A percentile compares a stretch with the other conserved stretches of the same genome.
These are phyloP conservation scores for Cryptophagus acutangulus DNA, from an alignment of 2,888 invertebrate genomes.

Conservation along the genomic window DNA sequence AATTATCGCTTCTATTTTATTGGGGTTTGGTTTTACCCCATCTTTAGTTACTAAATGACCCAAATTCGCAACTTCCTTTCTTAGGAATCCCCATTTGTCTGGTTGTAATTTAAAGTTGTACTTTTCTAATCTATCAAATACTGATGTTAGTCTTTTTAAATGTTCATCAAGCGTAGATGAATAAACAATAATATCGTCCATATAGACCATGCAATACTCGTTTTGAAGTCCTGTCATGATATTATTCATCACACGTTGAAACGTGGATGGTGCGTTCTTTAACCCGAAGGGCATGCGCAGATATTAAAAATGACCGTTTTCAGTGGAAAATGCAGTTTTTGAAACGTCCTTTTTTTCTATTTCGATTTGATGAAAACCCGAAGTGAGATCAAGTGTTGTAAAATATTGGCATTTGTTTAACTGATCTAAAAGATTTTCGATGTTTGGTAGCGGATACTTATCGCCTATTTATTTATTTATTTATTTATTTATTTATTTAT, in stretches of 20 bases:
- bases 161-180: conserved; percentile 22
- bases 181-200: conserved; percentile 11
- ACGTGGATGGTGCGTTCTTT: conserved; percentile 26
- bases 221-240: conserved; percentile 25
- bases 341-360: conserved; percentile 21
- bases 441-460: conserved; percentile 24
- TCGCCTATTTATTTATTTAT: too few relatives aligned
- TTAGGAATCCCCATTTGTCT: conserved; percentile 19
- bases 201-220: conserved; percentile 22
- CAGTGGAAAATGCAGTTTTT: conserved; percentile 26
- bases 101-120: conserved; percentile 27
- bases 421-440: conserved; percentile 26
- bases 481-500: too few relatives aligned
- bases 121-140: conserved; percentile 4
- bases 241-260: conserved; percentile 26
- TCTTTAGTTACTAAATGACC: conserved; percentile 19
- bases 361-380: conserved; percentile 26
- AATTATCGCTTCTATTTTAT: conserved; percentile 18
- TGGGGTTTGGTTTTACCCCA: conserved; percentile 17
- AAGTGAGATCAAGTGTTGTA: conserved; percentile 9
- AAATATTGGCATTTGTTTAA: conserved; percentile 24
- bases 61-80: conserved; percentile 21
- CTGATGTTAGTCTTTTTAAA: conserved; percentile 10
- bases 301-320: conserved; percentile 26
- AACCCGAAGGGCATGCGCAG: conserved; percentile 26